Percentiles rank a stretch among this genome's conserved stretches.
phyloP scores from a whole-genome alignment of 2,113 vertebrate species.

The Spea bombifrons region DNA sequence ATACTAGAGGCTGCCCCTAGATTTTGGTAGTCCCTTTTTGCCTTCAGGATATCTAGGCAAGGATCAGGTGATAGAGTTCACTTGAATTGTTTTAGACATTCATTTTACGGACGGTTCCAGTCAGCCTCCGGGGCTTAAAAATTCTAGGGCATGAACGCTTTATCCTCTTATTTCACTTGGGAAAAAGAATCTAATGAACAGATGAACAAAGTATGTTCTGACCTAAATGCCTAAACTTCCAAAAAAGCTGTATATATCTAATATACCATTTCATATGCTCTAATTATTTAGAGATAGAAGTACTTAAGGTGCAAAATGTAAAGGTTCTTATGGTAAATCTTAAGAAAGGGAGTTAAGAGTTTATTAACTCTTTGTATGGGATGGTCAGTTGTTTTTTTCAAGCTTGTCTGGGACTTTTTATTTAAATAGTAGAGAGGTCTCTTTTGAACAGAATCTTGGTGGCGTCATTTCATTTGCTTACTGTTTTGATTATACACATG shows the following conservation, averaged over 20 bases:
- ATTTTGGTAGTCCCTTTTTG: neutral
- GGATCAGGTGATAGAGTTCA: constrained; percentile 7
- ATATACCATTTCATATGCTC: constrained; percentile 45
- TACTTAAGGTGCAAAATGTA: constrained; percentile 29
- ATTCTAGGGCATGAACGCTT: constrained; percentile 34
- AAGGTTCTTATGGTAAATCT: constrained; percentile 22
- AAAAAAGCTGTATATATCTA: constrained; percentile 26
- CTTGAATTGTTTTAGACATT: constrained; percentile 9
- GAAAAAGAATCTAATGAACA: constrained; percentile 41
- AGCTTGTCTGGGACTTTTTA: too few species aligned
- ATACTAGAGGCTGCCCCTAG: constrained; percentile 2
- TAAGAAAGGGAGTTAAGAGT: neutral
- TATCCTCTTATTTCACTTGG: constrained; percentile 44
- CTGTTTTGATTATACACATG: too few species aligned
- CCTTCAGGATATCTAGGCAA: neutral
- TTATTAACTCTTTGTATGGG: neutral
- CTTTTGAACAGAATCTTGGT: too few species aligned
- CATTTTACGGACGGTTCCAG: constrained; percentile 11
- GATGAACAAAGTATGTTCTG: constrained; percentile 47
- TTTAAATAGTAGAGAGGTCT: too few species aligned
- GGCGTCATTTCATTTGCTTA: too few species aligned
- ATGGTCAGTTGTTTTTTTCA: too few species aligned
- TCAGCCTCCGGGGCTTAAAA: constrained; percentile 31
- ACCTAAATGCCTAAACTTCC: constrained; percentile 44
- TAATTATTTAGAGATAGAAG: constrained; percentile 47